Evolutionary conservation across 2,888 invertebrate species (phyloP).

Genomic region (Glyphotaelius pellucidus): DNA sequence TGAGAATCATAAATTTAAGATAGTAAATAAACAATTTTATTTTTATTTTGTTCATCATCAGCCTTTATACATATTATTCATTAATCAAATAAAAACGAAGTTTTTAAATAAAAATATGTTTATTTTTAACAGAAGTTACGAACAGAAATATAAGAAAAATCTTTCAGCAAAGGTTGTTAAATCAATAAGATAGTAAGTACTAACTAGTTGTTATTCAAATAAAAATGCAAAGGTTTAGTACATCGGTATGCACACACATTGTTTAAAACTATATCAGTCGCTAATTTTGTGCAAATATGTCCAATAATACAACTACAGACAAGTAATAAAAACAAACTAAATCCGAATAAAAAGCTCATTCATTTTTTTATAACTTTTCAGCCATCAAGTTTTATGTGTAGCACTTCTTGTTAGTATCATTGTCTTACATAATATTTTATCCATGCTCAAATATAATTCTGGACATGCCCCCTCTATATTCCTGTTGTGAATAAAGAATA

Average conservation of each 20-base stretch:
- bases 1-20: no score
- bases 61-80: not conserved
- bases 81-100: conserved; percentile 5
- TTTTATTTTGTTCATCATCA: no score
- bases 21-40: no score
- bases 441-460: not conserved
- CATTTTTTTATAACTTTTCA: not conserved
- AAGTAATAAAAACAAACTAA: not conserved
- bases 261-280: not conserved
- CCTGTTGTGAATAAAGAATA: not conserved
- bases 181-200: not conserved
- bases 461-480: not conserved
- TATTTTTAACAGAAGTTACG: conserved; percentile 8
- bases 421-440: not conserved
- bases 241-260: not conserved
- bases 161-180: conserved; percentile 2
- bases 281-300: not conserved
- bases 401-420: not conserved
- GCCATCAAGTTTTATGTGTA: not conserved
- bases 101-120: conserved; percentile 13
- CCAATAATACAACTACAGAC: not conserved
- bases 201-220: not conserved
- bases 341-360: not conserved
- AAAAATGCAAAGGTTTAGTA: not conserved
- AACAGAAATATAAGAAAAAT: conserved; percentile 5